phyloP scores from a whole-genome alignment of 2,888 invertebrate species.

The Luperina testacea region DNA sequence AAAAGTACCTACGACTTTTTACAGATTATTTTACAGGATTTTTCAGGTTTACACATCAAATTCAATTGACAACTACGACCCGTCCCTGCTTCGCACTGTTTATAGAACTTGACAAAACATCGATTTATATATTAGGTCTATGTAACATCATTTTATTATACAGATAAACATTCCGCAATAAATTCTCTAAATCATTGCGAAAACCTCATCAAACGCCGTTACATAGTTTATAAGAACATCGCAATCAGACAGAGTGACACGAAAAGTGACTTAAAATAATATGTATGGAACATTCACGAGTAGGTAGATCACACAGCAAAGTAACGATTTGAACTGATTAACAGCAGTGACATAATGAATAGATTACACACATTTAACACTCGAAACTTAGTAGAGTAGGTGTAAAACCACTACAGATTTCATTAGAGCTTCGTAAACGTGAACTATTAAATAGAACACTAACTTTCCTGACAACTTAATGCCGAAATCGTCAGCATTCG shows the following conservation, averaged over 20 bases:
- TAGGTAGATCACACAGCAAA: neutral
- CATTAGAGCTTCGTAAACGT: neutral
- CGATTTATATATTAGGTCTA: neutral
- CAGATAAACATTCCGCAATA: neutral
- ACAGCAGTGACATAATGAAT: neutral
- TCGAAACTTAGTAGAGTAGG: neutral
- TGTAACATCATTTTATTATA: neutral
- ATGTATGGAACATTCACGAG: neutral
- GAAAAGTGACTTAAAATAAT: neutral
- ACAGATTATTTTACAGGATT: neutral
- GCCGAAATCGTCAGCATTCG: conserved; percentile 25
- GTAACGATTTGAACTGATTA: neutral
- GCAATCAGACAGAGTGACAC: neutral
- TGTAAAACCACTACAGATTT: neutral
- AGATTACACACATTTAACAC: neutral
- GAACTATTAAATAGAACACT: neutral
- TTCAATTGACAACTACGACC: neutral
- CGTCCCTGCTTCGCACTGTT: neutral
- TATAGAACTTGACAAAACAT: neutral
- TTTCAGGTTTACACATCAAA: neutral
- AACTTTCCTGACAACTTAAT: conserved; percentile 23
- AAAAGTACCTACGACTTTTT: no score
- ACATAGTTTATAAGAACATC: neutral
- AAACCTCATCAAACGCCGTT: neutral
- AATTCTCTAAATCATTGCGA: neutral